Percentiles rank a stretch among this genome's conserved stretches.
Evolutionary conservation across 2,113 vertebrate genomes (phyloP).

Genomic region (Rhinolophus ferrumequinum): DNA sequence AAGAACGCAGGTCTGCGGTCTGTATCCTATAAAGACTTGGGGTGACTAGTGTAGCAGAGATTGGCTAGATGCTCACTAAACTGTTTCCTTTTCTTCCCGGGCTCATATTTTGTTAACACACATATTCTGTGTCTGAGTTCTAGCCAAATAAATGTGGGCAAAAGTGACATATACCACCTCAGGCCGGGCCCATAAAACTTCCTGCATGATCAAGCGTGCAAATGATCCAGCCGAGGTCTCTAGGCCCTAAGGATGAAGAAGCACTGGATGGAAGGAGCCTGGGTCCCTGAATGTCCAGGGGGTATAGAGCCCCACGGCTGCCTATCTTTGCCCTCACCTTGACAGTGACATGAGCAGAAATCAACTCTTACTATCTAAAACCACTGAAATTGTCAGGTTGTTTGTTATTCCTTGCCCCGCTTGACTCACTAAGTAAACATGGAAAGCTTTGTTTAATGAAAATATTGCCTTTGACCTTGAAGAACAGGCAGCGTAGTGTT

Average conservation of each 20-base stretch:
- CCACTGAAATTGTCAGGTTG: background rate
- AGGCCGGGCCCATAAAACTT: background rate
- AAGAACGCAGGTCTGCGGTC: background rate
- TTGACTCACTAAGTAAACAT: background rate
- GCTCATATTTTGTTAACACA: background rate
- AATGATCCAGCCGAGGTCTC: background rate
- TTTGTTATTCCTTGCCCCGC: background rate
- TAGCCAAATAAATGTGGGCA: background rate
- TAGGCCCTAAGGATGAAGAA: background rate
- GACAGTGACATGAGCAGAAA: background rate
- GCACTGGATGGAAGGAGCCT: background rate
- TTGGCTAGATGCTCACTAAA: background rate
- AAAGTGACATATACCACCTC: background rate
- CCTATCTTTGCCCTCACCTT: background rate
- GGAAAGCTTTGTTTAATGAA: background rate
- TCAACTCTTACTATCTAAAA: background rate
- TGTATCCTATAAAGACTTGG: background rate
- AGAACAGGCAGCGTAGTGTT: background rate
- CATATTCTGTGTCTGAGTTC: background rate
- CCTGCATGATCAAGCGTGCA: background rate
- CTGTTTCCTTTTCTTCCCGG: background rate
- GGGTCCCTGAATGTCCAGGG: background rate
- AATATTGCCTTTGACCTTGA: background rate
- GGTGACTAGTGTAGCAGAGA: background rate
- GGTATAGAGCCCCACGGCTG: background rate